Evolutionary conservation across 2,888 invertebrate genomes (phyloP).

Genomic region (Synanthedon tipuliformis): DNA sequence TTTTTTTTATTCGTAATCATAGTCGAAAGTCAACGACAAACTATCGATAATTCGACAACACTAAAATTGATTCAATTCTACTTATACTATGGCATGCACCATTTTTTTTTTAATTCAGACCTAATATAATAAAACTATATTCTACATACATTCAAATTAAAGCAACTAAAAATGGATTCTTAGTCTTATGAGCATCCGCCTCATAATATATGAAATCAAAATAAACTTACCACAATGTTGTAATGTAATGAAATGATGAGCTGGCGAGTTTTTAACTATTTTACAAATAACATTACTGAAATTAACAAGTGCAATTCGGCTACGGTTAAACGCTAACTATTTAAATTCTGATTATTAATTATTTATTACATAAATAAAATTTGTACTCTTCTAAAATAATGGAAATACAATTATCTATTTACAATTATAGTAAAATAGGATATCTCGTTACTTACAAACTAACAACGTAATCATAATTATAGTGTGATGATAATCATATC

Average conservation of each 20-base stretch:
- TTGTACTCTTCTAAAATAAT: slow-evolving; percentile 65
- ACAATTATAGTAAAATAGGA: background rate
- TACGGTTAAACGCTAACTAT: background rate
- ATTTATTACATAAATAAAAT: slow-evolving; percentile 48
- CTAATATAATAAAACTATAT: slow-evolving; percentile 36
- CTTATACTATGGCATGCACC: slow-evolving; percentile 63
- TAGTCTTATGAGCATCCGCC: slow-evolving; percentile 5
- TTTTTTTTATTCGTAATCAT: too few relatives aligned
- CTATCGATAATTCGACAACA: slow-evolving; percentile 1
- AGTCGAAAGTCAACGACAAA: too few relatives aligned
- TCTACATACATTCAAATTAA: slow-evolving; percentile 12
- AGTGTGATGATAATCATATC: background rate
- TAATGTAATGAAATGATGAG: background rate
- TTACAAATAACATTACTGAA: slow-evolving; percentile 26
- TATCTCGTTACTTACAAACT: background rate
- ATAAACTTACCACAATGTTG: background rate
- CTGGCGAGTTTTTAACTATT: slow-evolving; percentile 6
- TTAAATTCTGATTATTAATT: slow-evolving; percentile 24
- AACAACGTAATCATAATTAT: background rate
- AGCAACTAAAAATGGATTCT: slow-evolving; percentile 8
- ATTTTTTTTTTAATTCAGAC: slow-evolving; percentile 40
- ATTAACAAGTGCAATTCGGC: background rate
- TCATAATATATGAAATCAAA: slow-evolving; percentile 1
- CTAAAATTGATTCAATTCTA: slow-evolving; percentile 31
- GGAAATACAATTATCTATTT: slow-evolving; percentile 49